Conservation (phyloP, 2,113 vertebrate species). For the Crypturellus undulatus region DNA sequence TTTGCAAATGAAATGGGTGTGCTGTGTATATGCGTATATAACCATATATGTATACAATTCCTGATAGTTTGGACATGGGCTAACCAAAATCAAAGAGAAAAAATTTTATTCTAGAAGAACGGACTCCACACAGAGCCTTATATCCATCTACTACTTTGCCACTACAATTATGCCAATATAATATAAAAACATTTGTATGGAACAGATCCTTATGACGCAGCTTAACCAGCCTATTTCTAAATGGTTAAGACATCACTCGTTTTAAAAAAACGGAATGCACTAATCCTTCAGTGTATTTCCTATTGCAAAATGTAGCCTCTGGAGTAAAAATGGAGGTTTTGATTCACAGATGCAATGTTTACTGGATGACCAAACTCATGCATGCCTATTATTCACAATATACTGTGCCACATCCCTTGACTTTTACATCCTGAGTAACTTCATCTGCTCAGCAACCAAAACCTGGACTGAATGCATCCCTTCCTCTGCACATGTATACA, state of each 20-base stretch:
- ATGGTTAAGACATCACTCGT: neutral
- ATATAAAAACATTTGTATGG: neutral
- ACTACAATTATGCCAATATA: neutral
- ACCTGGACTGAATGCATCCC: neutral
- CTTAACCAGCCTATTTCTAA: neutral
- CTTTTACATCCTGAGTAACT: neutral
- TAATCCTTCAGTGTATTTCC: neutral
- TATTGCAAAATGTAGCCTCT: slow-evolving; percentile 30
- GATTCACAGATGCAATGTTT: neutral
- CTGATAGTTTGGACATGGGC: neutral
- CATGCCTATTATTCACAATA: neutral
- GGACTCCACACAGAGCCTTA: neutral
- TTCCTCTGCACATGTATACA: neutral
- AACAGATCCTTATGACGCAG: neutral
- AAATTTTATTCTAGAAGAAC: neutral
- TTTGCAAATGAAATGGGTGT: neutral
- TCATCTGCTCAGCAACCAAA: neutral
- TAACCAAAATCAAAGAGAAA: neutral
- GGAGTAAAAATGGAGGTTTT: neutral
- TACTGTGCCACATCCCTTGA: neutral
- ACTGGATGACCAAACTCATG: neutral
- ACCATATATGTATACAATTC: fast-evolving
- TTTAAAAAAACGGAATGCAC: neutral
- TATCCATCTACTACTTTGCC: neutral
- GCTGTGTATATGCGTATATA: fast-evolving